Base-by-base conservation (phyloP, 2,113 vertebrate genomes). In the Diadophis punctatus region DNA sequence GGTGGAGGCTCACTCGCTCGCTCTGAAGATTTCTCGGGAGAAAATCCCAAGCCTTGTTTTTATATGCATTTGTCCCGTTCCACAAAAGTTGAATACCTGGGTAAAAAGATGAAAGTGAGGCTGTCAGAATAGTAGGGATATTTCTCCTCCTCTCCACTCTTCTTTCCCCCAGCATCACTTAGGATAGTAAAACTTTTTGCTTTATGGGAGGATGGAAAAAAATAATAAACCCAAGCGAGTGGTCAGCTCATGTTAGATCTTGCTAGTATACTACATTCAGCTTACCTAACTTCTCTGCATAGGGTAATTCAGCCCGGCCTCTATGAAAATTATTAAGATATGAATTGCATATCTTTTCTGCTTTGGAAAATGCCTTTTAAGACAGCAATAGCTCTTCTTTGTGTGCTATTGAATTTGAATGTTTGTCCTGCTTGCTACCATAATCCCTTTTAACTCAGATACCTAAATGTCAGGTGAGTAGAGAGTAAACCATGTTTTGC, bases 1-100 rank as follows among this genome's bases (percentile, higher is more conserved):
- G 98, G 98, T 98, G 98, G 98, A 98, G 96, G 97, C 94, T 96
- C 93, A 10, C 91, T 88, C 34, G 80, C 93, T 95, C 94, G 92
- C 93, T 63, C 43, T 46, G 34, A 43, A 9, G 34, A 10, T 80
- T 52, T 90, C 34, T 55, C 0, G 5, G 49, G n/a, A 92, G 92
- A 93, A 68, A 92, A 96, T 94, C 92, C 93, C 93, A 95, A 94
- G 89, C 14, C 6, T 94, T 94, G 95, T 89, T 92, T 95, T 96
- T 96, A 96, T 56, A 0, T 0, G 1, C 27, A 74, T 93, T 92
- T 94, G 63, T 92, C 0, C 63, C 52, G 0, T 95, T 95, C 91
- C 86, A 87, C 93, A 80, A 86, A 94, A 60, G 74, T 94, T 93
- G 90, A 93, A 93, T 88, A 93, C 92, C 30, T 12, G 0, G 0